These are phyloP conservation scores for Leptopilina clavipes DNA, from an alignment of 1,140 invertebrate genomes.

Conservation along the genomic window DNA sequence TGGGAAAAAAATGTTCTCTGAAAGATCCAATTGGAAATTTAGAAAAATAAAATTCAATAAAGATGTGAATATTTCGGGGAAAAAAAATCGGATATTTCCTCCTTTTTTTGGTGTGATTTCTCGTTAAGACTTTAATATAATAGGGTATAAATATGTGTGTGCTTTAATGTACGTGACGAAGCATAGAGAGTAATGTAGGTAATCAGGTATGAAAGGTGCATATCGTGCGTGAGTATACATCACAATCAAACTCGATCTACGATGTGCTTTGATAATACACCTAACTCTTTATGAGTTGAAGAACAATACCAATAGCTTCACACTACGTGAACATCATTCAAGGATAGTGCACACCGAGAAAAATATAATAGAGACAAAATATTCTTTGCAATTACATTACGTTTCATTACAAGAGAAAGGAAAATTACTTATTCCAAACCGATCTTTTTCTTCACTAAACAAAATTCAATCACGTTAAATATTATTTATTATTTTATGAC, in stretches of 20 bases:
- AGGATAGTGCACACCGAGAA: background rate
- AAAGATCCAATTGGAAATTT: too few species aligned
- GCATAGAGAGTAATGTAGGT: slow-evolving; percentile 1
- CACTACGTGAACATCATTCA: slow-evolving; percentile 16
- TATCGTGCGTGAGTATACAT: slow-evolving; percentile 21
- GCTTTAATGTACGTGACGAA: background rate
- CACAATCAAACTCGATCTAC: slow-evolving; percentile 12
- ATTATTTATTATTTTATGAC: too few species aligned
- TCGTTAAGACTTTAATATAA: too few species aligned
- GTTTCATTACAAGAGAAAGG: background rate
- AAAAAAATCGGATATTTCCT: too few species aligned
- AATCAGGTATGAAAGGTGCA: background rate
- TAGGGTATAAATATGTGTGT: background rate
- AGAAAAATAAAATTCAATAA: too few species aligned
- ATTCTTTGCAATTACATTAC: background rate
- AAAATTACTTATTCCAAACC: too few species aligned
- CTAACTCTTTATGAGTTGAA: slow-evolving; percentile 21
- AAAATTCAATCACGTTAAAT: too few species aligned
- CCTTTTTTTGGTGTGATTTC: too few species aligned
- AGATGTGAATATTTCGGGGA: too few species aligned
- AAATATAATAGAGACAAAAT: background rate
- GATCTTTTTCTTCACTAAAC: too few species aligned
- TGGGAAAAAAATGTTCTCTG: too few species aligned
- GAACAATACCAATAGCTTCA: slow-evolving; percentile 30
- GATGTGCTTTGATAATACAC: slow-evolving; percentile 24